Base-by-base conservation (phyloP, 2,113 vertebrate genomes). In the Menura novaehollandiae region DNA sequence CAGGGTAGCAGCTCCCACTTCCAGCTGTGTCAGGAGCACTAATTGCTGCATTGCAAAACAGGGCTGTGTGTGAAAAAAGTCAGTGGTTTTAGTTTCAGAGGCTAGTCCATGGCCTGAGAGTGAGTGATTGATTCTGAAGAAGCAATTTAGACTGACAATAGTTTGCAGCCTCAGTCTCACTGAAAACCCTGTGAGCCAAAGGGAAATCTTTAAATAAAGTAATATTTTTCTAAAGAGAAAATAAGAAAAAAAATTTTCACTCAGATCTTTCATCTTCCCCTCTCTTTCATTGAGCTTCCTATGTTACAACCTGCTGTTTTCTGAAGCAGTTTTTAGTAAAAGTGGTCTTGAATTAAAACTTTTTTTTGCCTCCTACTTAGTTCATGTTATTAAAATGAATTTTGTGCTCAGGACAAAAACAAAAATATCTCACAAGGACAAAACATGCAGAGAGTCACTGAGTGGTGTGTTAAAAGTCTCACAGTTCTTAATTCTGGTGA, bases 11-110 rank as follows among this genome's bases (percentile, higher is more conserved):
- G 13, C 11, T 77, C 69, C 47, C 55, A 60, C 21, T 27, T 52
- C n/a, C 56, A 71, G 27, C 27, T 44, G 0, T 0, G 0, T 59
- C 15, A 28, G 0, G 9, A 87, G 20, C 3, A 3, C 33, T 47
- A 79, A 49, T 22, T 22, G 22, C 39, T 59, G 28, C 15, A 35
- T 52, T 77, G 27, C n/a, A 74, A 55, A 87, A 23, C 0, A n/a
- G 23, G 39, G 8, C 11, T 68, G 28, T 16, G 28, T 16, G 28
- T 27, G 53, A 67, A 47, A 35, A 21, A 59, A 1, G 0, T 11
- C 62, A 55, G 6, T 24, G 59, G 15, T 27, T 74, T 92, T 81
- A 49, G 28, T 82, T 79, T 58, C 56, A 75, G 41, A 78, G 43
- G 10, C 27, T 66, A 44, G 46, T 27, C 37, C 30, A 30, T 12